Evolutionary conservation across 2,113 vertebrate genomes (phyloP).

Genomic region (Rhynchomys soricoides): DNA sequence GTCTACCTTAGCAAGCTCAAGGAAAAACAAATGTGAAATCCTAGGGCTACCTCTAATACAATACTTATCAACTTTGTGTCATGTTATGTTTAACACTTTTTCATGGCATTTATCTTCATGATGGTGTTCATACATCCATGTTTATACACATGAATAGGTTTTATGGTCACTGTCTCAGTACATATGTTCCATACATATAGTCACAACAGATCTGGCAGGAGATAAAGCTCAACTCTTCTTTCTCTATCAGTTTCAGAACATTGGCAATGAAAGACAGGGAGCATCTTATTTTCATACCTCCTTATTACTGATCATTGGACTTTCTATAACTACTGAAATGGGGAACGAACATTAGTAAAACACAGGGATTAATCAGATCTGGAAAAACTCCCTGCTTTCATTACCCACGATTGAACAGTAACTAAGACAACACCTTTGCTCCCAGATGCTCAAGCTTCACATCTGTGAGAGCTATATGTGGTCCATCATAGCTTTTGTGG

Average conservation of each 20-base stretch:
- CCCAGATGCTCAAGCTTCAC: not conserved
- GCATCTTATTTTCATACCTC: rapidly evolving
- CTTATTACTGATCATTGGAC: not conserved
- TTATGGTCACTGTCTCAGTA: too few species aligned
- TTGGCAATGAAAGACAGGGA: too few species aligned
- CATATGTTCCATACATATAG: too few species aligned
- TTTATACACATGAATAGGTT: too few species aligned
- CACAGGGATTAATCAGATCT: rapidly evolving
- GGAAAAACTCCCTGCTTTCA: not conserved
- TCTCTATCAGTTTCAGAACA: not conserved
- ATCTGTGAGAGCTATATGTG: not conserved
- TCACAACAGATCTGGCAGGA: not conserved
- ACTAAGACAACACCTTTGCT: not conserved
- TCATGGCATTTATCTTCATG: not conserved
- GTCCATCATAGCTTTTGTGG: not conserved
- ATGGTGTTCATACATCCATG: not conserved
- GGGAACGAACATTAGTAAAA: not conserved
- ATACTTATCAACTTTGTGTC: not conserved
- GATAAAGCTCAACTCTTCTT: not conserved
- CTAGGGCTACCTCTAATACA: not conserved
- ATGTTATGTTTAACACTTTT: rapidly evolving
- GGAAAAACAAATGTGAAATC: not conserved
- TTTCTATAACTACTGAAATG: rapidly evolving
- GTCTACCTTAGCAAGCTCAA: rapidly evolving
- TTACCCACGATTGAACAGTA: not conserved